Base-by-base conservation (phyloP, 2,888 invertebrate species). In the Parnassius mnemosyne region DNA sequence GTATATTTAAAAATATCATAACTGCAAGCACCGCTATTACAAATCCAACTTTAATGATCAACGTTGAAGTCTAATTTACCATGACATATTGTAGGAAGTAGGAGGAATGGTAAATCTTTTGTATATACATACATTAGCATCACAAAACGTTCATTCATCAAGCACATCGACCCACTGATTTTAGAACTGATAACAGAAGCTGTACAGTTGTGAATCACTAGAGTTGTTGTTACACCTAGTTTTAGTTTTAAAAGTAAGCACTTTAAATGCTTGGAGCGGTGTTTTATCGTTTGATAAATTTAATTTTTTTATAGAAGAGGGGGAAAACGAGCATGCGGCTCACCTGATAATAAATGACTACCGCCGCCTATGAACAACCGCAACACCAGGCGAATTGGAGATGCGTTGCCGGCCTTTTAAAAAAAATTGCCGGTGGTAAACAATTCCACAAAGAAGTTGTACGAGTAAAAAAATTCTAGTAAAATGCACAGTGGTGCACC, bases 101-200 rank as follows among this genome's bases (percentile, higher is more conserved):
- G 2, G 60, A 49, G 16, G 49, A 13, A 44, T 50, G 44, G 50
- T 9, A 13, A 49, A 54, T 57, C 12, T n/a, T 58, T 43, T 46
- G 69, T 76, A 75, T 75, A 77, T 72, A 72, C 64, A 49, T 49
- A 73, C 74, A 83, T 84, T 83, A 79, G 75, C 87, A 89, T 88
- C 85, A 88, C 88, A 89, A 89, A 89, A 85, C 85, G 79, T 87
- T 83, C 86, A 87, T 90, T 89, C 89, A 89, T 89, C 89, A 86
- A 73, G 82, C 83, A 85, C 87, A 85, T 84, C 78, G 75, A 65
- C 74, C 74, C 69, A 72, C 70, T 80, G 87, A 87, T 87, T 78
- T 81, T 74, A 73, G 71, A 69, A 67, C 66, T 79, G 86, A 87
- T 83, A 85, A 84, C 69, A 75, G 71, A 76, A 47, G 63, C 69